phyloP scores from a whole-genome alignment of 2,113 vertebrate species.

The Triplophysa tibetana region DNA sequence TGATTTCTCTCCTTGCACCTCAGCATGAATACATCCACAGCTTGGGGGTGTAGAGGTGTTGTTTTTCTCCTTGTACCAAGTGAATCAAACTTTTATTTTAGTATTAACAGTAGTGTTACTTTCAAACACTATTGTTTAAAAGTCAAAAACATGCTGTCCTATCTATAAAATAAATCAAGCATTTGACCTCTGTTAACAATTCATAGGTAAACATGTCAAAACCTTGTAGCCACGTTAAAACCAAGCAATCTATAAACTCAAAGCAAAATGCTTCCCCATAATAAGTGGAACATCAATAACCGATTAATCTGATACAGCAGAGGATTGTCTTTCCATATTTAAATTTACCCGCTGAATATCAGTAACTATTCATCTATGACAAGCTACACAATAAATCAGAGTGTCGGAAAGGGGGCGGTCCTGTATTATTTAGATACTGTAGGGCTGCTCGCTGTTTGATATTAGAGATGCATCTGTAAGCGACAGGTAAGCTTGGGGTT shows the following conservation, averaged over 20 bases:
- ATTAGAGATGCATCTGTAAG: conserved; percentile 48
- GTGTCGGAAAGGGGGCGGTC: neutral
- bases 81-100: conserved; percentile 19
- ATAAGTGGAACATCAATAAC: neutral
- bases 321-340: conserved; percentile 5
- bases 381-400: conserved; percentile 13
- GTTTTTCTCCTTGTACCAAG: neutral
- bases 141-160: too few species aligned
- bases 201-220: neutral
- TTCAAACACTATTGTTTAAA: neutral
- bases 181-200: too few species aligned
- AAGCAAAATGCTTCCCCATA: neutral
- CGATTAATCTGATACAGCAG: neutral
- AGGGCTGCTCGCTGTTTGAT: conserved; percentile 43
- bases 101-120: neutral
- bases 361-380: conserved; percentile 14
- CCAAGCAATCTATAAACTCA: neutral
- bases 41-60: neutral
- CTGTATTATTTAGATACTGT: conserved; percentile 51
- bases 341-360: neutral
- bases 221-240: neutral
- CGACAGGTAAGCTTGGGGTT: conserved; percentile 61
- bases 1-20: conserved; percentile 3
- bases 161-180: too few species aligned
- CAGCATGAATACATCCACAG: conserved; percentile 17